These are phyloP conservation scores for Centropus unirufus DNA, from an alignment of 2,113 vertebrate species.

Conservation along the genomic window DNA sequence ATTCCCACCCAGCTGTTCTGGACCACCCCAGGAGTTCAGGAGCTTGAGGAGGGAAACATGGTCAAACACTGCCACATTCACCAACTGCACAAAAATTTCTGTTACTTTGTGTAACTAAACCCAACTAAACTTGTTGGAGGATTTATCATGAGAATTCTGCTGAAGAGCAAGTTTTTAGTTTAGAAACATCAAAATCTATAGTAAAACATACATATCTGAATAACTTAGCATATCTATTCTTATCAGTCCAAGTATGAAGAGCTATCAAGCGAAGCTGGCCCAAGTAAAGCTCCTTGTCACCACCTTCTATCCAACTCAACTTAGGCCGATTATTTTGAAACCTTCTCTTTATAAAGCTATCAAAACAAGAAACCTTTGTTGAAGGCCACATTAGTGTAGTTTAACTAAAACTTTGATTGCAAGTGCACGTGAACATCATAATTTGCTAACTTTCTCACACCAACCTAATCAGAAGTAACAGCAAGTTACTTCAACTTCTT, in stretches of 20 bases:
- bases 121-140: too few relatives aligned
- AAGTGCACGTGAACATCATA: neutral
- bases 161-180: neutral
- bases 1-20: neutral
- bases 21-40: neutral
- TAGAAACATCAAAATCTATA: neutral
- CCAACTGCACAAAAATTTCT: neutral
- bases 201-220: neutral
- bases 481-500: neutral
- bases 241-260: neutral
- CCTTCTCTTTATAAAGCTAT: neutral
- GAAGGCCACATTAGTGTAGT: neutral
- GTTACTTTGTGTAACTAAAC: neutral
- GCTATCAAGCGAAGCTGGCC: neutral
- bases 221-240: neutral
- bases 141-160: neutral
- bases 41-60: neutral
- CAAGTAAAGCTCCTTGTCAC: neutral
- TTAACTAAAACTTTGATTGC: neutral
- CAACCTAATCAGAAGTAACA: neutral
- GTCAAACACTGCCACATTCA: neutral
- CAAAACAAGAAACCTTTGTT: neutral
- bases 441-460: neutral
- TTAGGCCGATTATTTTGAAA: neutral
- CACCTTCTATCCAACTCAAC: neutral